phyloP scores from a whole-genome alignment of 2,888 invertebrate species.

The Griposia aprilina region DNA sequence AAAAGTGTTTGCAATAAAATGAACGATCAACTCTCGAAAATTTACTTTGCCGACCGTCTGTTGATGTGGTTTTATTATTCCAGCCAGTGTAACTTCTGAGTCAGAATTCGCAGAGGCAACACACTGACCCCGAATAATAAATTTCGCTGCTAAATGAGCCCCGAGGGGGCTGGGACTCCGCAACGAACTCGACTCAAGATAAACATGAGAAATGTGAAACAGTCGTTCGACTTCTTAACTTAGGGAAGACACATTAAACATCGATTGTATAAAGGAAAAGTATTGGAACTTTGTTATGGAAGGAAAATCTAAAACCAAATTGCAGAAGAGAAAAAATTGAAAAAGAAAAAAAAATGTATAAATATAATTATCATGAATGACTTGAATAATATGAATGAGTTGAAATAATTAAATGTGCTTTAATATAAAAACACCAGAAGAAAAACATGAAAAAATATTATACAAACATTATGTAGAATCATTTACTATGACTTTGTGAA shows the following conservation, averaged over 20 bases:
- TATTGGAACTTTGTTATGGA: slow-evolving; percentile 1
- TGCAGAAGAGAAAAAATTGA: neutral
- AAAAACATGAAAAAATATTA: neutral
- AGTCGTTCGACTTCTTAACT: slow-evolving; percentile 37
- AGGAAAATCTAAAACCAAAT: slow-evolving; percentile 4
- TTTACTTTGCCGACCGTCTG: slow-evolving; percentile 49
- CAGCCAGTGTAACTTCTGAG: slow-evolving; percentile 62
- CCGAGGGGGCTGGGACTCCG: slow-evolving; percentile 60
- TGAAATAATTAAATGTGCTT: neutral
- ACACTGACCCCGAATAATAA: slow-evolving; percentile 72
- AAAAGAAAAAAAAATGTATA: neutral
- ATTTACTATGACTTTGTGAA: slow-evolving; percentile 26
- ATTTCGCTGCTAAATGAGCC: slow-evolving; percentile 65
- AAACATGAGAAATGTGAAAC: slow-evolving; percentile 58
- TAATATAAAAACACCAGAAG: neutral
- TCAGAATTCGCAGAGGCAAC: slow-evolving; percentile 67
- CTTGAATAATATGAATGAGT: neutral
- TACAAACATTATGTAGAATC: slow-evolving; percentile 9
- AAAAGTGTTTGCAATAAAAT: slow-evolving; percentile 54
- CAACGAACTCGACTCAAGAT: slow-evolving; percentile 63
- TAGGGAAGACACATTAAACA: slow-evolving; percentile 24
- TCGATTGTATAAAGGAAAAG: neutral
- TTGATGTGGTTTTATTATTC: slow-evolving; percentile 64
- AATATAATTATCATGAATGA: neutral
- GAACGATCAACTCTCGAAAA: slow-evolving; percentile 51